These are phyloP conservation scores for Strigamia crassipes DNA, from an alignment of 2,888 invertebrate genomes.

Conservation along the genomic window DNA sequence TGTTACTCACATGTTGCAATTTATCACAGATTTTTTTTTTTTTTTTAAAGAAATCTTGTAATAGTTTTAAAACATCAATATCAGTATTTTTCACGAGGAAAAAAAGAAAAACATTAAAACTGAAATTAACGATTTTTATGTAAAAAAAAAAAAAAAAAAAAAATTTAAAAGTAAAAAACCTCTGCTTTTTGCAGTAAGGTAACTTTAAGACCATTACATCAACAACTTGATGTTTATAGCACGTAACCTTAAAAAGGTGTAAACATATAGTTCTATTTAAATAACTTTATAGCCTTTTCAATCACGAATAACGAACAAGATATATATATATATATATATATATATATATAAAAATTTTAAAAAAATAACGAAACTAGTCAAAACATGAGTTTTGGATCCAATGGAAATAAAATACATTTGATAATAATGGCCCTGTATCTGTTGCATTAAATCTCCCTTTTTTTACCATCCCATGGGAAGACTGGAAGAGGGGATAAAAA, in stretches of 20 bases:
- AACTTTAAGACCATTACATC: background rate
- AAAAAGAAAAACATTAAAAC: background rate
- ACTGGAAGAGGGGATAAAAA: background rate
- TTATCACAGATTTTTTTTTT: conserved; percentile 31
- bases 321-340: background rate
- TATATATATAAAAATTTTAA: too few relatives aligned
- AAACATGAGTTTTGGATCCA: background rate
- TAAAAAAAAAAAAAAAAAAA: background rate
- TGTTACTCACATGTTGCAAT: background rate
- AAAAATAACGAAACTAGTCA: background rate
- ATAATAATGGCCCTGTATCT: background rate
- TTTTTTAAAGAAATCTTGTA: conserved; percentile 46
- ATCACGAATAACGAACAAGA: background rate
- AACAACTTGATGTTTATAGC: conserved; percentile 8
- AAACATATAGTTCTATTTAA: conserved; percentile 29
- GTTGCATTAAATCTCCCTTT: conserved; percentile 1
- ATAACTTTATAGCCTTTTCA: conserved; percentile 32
- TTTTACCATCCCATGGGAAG: background rate
- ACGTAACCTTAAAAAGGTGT: conserved; percentile 9
- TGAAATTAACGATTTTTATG: background rate
- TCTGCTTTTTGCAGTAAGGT: background rate
- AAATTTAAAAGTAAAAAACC: background rate
- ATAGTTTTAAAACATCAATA: too few relatives aligned
- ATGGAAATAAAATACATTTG: background rate
- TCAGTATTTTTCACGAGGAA: too few relatives aligned